These are phyloP conservation scores for Rhagoletis zephyria DNA, from an alignment of 1,140 invertebrate genomes.

Conservation along the genomic window DNA sequence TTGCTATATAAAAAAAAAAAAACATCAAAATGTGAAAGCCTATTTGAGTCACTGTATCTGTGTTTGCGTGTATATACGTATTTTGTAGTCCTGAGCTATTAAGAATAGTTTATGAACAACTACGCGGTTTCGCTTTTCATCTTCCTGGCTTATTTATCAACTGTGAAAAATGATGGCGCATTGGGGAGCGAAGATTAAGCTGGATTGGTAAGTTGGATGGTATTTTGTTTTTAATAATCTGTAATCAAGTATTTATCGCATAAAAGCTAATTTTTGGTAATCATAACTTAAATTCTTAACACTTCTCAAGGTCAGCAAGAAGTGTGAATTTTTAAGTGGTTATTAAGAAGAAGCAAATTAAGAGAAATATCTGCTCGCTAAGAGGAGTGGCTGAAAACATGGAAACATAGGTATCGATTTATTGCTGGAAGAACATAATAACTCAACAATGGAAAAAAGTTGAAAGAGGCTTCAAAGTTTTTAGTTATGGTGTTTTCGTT, in stretches of 20 bases:
- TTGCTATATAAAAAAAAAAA: no score
- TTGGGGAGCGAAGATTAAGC: not conserved
- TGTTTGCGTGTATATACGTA: not conserved
- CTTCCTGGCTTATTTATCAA: conserved; percentile 23
- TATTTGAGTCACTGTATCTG: not conserved
- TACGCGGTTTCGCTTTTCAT: not conserved
- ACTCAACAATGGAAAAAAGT: no score
- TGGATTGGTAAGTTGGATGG: not conserved
- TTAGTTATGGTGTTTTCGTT: no score
- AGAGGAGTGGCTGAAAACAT: not conserved
- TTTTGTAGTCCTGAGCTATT: not conserved
- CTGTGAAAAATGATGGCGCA: not conserved
- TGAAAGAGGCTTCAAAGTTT: no score
- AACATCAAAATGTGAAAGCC: not conserved
- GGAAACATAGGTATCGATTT: no score
- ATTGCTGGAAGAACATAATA: no score
- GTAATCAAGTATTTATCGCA: conserved; percentile 46
- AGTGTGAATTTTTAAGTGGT: conserved; percentile 26
- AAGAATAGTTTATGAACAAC: conserved; percentile 19
- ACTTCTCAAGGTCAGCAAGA: conserved; percentile 1
- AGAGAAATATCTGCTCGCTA: not conserved
- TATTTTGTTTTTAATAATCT: conserved; percentile 1
- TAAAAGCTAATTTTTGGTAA: conserved; percentile 45
- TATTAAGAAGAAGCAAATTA: no score
- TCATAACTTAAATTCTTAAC: conserved; percentile 14